Conservation (phyloP, 2,888 invertebrate species). For the Beris chalybata region DNA sequence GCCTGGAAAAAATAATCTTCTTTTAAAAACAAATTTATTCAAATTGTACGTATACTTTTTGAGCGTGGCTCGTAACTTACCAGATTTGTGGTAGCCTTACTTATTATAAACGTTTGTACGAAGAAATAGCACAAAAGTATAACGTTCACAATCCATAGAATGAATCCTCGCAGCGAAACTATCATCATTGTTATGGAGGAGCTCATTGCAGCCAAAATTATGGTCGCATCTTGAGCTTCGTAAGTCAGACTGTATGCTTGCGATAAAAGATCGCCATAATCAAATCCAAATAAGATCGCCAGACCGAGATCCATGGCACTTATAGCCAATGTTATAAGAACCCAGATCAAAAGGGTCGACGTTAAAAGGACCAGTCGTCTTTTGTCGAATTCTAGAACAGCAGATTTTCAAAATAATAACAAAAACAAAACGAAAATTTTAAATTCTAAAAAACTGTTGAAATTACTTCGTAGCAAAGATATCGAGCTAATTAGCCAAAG, state of each 20-base stretch:
- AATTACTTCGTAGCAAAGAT: conserved; percentile 48
- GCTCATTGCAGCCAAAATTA: conserved; percentile 47
- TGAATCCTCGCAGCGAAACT: conserved; percentile 55
- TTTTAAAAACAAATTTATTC: background rate
- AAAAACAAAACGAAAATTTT: background rate
- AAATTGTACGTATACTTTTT: conserved; percentile 9
- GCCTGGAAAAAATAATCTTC: conserved; percentile 10
- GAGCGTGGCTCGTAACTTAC: background rate
- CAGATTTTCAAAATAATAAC: conserved; percentile 19
- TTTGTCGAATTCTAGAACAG: conserved; percentile 47
- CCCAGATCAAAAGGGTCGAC: conserved; percentile 48
- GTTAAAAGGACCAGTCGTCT: conserved; percentile 43
- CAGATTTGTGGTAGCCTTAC: conserved; percentile 31
- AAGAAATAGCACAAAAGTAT: conserved; percentile 47
- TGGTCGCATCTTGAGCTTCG: conserved; percentile 36
- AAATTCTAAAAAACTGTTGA: background rate
- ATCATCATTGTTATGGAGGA: conserved; percentile 52
- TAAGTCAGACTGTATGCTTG: conserved; percentile 43
- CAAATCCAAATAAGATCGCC: conserved; percentile 54
- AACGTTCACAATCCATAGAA: conserved; percentile 56
- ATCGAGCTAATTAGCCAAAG: conserved; percentile 51
- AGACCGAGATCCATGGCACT: conserved; percentile 50
- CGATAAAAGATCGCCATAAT: conserved; percentile 47
- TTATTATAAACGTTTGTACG: conserved; percentile 40
- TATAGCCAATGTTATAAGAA: conserved; percentile 46